A percentile compares a stretch with the other conserved stretches of the same genome.
These are phyloP conservation scores for Bombus affinis DNA, from an alignment of 1,140 invertebrate species.

Conservation along the genomic window DNA sequence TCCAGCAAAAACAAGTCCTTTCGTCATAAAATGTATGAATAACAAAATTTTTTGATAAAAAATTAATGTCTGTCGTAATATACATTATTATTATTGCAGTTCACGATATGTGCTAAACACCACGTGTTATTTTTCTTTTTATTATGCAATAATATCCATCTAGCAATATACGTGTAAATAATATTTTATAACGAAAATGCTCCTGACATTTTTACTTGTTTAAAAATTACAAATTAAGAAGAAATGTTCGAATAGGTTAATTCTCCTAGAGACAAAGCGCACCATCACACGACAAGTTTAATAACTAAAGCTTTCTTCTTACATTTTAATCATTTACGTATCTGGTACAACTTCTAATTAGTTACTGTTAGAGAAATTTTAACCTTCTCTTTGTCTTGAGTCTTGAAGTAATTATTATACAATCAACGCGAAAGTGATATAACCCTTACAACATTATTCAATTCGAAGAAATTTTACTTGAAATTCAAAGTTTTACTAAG, in stretches of 20 bases:
- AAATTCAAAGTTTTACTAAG: not conserved
- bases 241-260: not conserved
- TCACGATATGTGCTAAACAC: not conserved
- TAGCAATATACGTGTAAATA: not conserved
- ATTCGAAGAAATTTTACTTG: not conserved
- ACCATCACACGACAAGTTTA: not conserved
- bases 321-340: constrained; percentile 6
- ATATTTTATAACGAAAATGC: not conserved
- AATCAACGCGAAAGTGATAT: not conserved
- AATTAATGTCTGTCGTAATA: constrained; percentile 50
- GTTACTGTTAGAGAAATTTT: not conserved
- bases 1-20: constrained; percentile 72
- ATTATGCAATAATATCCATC: not conserved
- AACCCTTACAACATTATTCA: not conserved
- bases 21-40: constrained; percentile 70
- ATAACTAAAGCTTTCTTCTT: constrained; percentile 15
- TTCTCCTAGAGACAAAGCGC: not conserved
- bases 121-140: not conserved
- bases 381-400: not conserved
- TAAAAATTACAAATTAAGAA: not conserved
- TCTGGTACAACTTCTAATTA: constrained; percentile 3
- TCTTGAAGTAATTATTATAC: constrained; percentile 16
- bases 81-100: constrained; percentile 50
- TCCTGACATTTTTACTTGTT: not conserved
- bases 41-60: constrained; percentile 63